These are phyloP conservation scores for Cyphomyrmex costatus DNA, from an alignment of 1,140 invertebrate genomes.

Conservation along the genomic window DNA sequence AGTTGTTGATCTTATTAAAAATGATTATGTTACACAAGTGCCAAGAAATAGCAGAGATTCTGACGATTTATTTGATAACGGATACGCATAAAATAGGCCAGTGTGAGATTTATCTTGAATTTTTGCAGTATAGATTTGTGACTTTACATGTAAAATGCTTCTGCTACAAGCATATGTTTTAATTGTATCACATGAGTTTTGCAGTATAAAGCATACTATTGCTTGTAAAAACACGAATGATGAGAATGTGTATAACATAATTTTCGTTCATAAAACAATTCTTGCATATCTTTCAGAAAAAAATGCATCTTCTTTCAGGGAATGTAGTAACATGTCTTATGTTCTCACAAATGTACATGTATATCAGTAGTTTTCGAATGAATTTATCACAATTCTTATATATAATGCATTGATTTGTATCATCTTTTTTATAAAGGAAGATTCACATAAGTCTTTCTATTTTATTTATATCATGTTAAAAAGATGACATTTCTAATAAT, in stretches of 20 bases:
- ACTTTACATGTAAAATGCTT: constrained; percentile 22
- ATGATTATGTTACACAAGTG: constrained; percentile 55
- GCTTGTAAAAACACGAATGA: constrained; percentile 35
- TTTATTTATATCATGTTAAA: constrained; percentile 23
- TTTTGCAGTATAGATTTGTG: constrained; percentile 29
- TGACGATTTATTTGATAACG: constrained; percentile 19
- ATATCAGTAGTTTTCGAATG: background rate
- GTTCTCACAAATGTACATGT: constrained; percentile 7
- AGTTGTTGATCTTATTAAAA: constrained; percentile 7
- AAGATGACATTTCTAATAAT: constrained; percentile 10
- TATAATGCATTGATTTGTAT: background rate
- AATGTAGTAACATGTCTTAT: background rate
- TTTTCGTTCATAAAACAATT: constrained; percentile 18
- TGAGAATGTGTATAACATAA: background rate
- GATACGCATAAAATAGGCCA: background rate
- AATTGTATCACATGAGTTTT: constrained; percentile 20
- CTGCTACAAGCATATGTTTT: constrained; percentile 35
- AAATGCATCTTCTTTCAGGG: background rate
- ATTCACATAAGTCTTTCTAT: constrained; percentile 3
- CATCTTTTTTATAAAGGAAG: constrained; percentile 14
- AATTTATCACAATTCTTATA: background rate
- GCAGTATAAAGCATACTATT: constrained; percentile 27
- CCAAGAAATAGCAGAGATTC: constrained; percentile 48
- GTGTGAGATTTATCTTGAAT: constrained; percentile 31
- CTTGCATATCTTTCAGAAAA: constrained; percentile 20